Evolutionary conservation across 2,888 invertebrate species (phyloP).

Genomic region (Phymatocera aterrima): DNA sequence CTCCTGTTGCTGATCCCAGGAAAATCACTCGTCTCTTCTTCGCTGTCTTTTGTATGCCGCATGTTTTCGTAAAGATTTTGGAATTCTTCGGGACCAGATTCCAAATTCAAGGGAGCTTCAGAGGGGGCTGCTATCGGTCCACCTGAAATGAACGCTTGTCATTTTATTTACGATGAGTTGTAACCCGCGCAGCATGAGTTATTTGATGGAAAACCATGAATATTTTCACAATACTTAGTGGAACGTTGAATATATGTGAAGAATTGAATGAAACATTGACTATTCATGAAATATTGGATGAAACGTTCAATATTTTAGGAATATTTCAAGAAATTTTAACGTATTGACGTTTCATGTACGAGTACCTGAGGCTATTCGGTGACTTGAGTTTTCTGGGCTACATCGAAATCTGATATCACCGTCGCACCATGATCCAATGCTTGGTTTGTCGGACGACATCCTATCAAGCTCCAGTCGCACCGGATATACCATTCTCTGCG

Average conservation of each 20-base stretch:
- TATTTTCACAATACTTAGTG: no score
- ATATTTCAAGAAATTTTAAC: no score
- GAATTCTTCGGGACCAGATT: background rate
- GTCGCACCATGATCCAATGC: slow-evolving; percentile 43
- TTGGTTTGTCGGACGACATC: slow-evolving; percentile 31
- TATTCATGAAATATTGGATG: no score
- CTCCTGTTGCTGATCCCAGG: slow-evolving; percentile 6
- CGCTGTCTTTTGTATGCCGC: background rate
- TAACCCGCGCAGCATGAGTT: no score
- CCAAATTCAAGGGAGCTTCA: background rate
- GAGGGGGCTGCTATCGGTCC: slow-evolving; percentile 42
- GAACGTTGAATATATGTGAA: no score
- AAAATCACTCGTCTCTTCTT: slow-evolving; percentile 18
- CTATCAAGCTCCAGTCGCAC: slow-evolving; percentile 55
- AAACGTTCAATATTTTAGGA: no score
- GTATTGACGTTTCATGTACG: background rate
- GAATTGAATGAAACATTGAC: no score
- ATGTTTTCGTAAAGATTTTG: slow-evolving; percentile 5
- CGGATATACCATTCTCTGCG: slow-evolving; percentile 59
- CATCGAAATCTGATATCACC: slow-evolving; percentile 18
- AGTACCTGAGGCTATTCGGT: slow-evolving; percentile 20
- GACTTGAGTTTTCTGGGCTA: slow-evolving; percentile 1
- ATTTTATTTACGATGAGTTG: no score
- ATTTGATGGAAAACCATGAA: no score
- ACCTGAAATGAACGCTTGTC: slow-evolving; percentile 11